Base-by-base conservation (phyloP, 2,113 vertebrate species). In the Trogon melanurus region DNA sequence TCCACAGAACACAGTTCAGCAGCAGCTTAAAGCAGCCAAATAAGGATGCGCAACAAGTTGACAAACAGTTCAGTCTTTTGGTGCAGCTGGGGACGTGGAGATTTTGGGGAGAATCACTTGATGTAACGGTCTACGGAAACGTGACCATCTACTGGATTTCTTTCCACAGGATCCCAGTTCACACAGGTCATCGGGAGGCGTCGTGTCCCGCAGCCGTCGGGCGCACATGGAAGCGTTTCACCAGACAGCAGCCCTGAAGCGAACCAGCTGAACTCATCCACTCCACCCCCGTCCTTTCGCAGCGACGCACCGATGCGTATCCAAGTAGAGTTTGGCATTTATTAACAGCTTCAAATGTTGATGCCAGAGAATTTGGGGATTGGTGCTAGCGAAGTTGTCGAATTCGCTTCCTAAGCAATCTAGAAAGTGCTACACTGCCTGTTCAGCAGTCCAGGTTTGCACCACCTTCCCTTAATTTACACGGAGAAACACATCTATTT, bases 31-130 rank as follows among this genome's bases (percentile, higher is more conserved):
- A 79, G 89, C 61, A 90, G 82, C 27, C 64, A 74, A 36, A 41
- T 4, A 9, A 14, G 0, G 1, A n/a, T 1, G 2, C 4, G 13
- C 50, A 72, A 3, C 26, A 26, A 27, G 58, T 64, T 32, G 34
- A n/a, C 45, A 2, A 53, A 34, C 53, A 30, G 32, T 44, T 32
- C 61, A 71, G 73, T 45, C 50, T 62, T 29, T 16, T 16, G 47
- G 82, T 58, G 18, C 23, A 88, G 87, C 69, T 21, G 29, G 23
- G 38, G 25, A 23, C 3, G 10, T 2, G 20, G 64, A 27, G 26
- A 27, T 88, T 67, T 17, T 11, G 51, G 19, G 36, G 25, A 85
- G 23, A 85, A 53, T 0, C 9, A 7, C 32, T n/a, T 29, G 71
- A 60, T 22, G 51, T 10, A 41, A 12, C 36, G 41, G 70, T 8